phyloP scores from a whole-genome alignment of 2,113 vertebrate species.

The Rousettus leschenaultii region DNA sequence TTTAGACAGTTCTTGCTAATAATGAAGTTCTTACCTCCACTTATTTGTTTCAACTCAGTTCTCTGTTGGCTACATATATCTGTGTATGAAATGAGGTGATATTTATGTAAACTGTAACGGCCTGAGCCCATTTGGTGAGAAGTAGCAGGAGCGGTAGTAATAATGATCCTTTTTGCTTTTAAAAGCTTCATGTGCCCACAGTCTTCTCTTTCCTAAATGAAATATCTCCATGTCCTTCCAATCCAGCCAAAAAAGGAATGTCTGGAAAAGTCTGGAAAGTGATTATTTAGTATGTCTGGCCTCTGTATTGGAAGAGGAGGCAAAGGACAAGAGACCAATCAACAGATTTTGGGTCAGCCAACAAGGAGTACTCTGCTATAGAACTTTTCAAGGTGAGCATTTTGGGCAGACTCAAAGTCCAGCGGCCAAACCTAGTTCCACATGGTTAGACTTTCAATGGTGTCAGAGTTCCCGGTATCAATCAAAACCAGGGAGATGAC shows the following conservation, averaged over 20 bases:
- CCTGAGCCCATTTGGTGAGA: neutral
- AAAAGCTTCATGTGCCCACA: neutral
- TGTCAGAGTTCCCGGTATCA: neutral
- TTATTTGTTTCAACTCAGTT: neutral
- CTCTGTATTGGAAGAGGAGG: neutral
- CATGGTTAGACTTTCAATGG: neutral
- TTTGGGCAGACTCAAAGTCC: neutral
- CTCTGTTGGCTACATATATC: neutral
- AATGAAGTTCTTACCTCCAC: neutral
- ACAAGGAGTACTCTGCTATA: neutral
- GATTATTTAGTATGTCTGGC: neutral
- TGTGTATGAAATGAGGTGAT: neutral
- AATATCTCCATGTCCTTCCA: neutral
- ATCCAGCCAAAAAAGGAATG: neutral
- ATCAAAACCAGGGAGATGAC: neutral
- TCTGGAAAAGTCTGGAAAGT: neutral
- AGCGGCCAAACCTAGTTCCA: neutral
- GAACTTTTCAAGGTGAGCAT: neutral
- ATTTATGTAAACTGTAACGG: neutral
- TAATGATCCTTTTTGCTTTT: neutral
- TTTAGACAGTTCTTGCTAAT: neutral
- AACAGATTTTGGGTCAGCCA: neutral
- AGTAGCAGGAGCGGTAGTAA: neutral
- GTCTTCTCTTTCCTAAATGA: neutral
- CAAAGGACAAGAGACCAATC: neutral